phyloP scores from a whole-genome alignment of 2,113 vertebrate species.

The Cryptomyrus ogoouensis region DNA sequence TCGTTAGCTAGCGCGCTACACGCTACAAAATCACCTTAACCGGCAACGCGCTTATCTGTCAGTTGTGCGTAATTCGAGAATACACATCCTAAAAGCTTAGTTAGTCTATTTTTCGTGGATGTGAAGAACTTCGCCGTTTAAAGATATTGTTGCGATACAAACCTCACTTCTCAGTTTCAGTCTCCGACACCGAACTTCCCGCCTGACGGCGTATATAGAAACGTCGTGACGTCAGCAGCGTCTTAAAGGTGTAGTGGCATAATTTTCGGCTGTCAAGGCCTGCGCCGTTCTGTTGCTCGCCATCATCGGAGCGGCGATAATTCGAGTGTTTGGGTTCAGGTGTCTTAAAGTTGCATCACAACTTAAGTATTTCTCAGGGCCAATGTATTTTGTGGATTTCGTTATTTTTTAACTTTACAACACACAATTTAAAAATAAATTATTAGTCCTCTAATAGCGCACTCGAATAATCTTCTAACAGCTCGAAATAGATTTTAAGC shows the following conservation, averaged over 20 bases:
- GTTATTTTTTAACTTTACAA: neutral
- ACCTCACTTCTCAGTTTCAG: neutral
- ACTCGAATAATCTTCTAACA: neutral
- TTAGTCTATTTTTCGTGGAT: neutral
- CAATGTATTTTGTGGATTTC: neutral
- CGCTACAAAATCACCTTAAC: neutral
- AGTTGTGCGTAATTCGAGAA: neutral
- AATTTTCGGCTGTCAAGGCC: neutral
- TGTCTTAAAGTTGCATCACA: neutral
- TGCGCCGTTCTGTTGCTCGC: neutral
- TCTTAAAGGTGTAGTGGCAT: neutral
- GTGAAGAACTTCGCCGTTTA: neutral
- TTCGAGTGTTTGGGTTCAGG: neutral
- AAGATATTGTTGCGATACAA: neutral
- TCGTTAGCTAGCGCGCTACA: neutral
- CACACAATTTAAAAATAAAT: neutral
- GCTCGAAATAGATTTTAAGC: neutral
- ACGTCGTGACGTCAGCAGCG: constrained; percentile 6
- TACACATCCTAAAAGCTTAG: neutral
- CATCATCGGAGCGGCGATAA: neutral
- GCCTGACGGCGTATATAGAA: neutral
- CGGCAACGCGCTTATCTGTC: neutral
- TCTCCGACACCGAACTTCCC: constrained; percentile 14
- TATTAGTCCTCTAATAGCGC: neutral
- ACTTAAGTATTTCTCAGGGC: neutral